phyloP scores from a whole-genome alignment of 2,113 vertebrate species.

The Ascaphus truei region DNA sequence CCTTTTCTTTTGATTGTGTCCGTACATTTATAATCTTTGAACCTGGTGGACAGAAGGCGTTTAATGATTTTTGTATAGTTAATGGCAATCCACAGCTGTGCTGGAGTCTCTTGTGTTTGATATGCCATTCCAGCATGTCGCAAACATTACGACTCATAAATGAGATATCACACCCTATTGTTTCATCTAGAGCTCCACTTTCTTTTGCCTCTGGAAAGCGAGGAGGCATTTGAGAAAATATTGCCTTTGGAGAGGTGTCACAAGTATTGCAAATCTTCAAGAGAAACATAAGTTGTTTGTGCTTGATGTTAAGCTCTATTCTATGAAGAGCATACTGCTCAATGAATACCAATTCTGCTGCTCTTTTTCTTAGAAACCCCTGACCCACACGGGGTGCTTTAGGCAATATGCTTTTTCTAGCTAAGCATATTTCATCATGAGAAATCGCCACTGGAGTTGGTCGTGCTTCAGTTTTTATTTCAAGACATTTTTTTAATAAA shows the following conservation, averaged over 20 bases:
- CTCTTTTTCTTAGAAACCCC: not conserved
- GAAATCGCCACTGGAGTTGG: not conserved
- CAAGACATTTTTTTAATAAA: not conserved
- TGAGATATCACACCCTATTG: not conserved
- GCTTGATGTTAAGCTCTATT: not conserved
- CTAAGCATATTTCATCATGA: not conserved
- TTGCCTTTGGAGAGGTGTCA: not conserved
- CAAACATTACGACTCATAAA: not conserved
- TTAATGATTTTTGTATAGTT: not conserved
- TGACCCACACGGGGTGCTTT: not conserved
- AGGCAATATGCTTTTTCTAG: not conserved
- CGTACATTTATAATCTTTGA: constrained; percentile 5
- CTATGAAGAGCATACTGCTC: not conserved
- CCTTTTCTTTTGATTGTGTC: no score
- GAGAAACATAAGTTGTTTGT: not conserved
- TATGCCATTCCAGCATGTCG: not conserved
- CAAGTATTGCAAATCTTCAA: not conserved
- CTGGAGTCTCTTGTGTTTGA: not conserved
- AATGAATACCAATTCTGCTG: not conserved
- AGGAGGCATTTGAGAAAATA: not conserved
- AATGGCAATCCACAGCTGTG: not conserved
- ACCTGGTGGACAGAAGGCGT: not conserved
- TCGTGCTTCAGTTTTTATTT: not conserved
- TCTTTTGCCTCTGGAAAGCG: not conserved
- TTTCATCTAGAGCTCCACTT: not conserved